Evolutionary conservation across 2,888 invertebrate genomes (phyloP).

Genomic region (Orthosia gothica): DNA sequence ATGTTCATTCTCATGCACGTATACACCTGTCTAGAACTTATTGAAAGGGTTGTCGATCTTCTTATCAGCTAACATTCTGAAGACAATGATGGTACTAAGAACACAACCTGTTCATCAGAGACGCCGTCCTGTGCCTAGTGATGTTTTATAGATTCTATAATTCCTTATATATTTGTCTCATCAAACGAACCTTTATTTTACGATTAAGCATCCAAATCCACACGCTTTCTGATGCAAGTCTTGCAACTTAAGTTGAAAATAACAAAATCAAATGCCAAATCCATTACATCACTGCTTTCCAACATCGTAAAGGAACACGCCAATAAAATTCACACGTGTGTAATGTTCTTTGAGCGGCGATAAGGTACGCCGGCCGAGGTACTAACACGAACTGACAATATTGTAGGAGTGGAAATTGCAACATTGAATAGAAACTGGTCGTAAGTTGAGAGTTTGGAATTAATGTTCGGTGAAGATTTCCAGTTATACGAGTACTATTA

Average conservation of each 20-base stretch:
- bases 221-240: too few relatives aligned
- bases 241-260: not conserved
- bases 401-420: not conserved
- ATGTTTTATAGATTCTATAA: too few relatives aligned
- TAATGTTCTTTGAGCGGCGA: constrained; percentile 10
- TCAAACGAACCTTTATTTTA: too few relatives aligned
- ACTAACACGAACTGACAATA: constrained; percentile 15
- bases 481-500: too few relatives aligned
- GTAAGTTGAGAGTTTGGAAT: not conserved
- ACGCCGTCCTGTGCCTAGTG: too few relatives aligned
- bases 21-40: too few relatives aligned
- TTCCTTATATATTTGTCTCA: too few relatives aligned
- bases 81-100: too few relatives aligned
- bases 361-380: constrained; percentile 8
- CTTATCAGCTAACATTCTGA: too few relatives aligned
- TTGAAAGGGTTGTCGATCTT: too few relatives aligned
- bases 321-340: constrained; percentile 20
- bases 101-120: too few relatives aligned
- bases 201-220: not conserved
- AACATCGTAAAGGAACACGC: not conserved
- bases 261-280: not conserved
- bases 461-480: not conserved
- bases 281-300: not conserved
- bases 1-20: too few relatives aligned
- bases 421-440: not conserved